Percentiles rank a stretch among this genome's conserved stretches.
These are phyloP conservation scores for Luehdorfia chinensis DNA, from an alignment of 1,140 invertebrate species.

Conservation along the genomic window DNA sequence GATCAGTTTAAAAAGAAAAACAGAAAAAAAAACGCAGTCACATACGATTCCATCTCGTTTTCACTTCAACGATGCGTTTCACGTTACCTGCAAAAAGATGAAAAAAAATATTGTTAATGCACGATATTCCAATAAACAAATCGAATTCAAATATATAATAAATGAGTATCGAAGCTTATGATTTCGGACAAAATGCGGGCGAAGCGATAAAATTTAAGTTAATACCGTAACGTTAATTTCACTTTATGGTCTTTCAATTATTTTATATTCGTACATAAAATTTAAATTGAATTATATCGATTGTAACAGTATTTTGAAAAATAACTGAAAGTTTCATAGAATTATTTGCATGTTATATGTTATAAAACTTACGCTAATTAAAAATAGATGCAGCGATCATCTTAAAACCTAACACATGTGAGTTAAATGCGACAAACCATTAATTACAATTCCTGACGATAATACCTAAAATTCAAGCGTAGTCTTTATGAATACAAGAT, in stretches of 20 bases:
- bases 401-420: too few relatives aligned
- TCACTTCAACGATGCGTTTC: background rate
- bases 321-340: too few relatives aligned
- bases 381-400: too few relatives aligned
- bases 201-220: conserved; percentile 43
- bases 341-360: too few relatives aligned
- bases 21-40: background rate
- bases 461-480: too few relatives aligned
- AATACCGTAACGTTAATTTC: conserved; percentile 35
- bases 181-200: conserved; percentile 44
- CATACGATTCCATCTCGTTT: conserved; percentile 3
- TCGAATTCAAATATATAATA: background rate
- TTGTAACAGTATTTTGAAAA: too few relatives aligned
- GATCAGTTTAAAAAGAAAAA: background rate
- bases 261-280: too few relatives aligned
- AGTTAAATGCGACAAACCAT: too few relatives aligned
- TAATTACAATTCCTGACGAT: too few relatives aligned
- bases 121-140: conserved; percentile 1
- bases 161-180: conserved; percentile 5
- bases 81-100: conserved; percentile 7
- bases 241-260: conserved; percentile 48
- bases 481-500: too few relatives aligned
- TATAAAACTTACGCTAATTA: too few relatives aligned
- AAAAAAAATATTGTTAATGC: conserved; percentile 2
- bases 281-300: too few relatives aligned